phyloP scores from a whole-genome alignment of 2,113 vertebrate genomes.

The Epinephelus moara region DNA sequence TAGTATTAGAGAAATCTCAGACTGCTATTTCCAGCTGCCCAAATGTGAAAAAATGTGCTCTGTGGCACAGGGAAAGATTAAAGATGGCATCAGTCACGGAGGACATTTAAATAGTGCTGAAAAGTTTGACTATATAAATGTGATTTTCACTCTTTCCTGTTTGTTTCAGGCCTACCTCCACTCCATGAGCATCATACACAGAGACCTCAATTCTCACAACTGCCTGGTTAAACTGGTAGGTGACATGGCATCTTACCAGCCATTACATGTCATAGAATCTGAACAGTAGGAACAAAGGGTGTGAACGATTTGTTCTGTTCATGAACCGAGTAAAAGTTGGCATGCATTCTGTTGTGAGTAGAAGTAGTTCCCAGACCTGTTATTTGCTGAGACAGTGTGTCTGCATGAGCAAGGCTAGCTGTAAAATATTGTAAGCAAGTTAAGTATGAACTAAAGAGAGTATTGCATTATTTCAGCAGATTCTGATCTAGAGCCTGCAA shows the following conservation, averaged over 20 bases:
- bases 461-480: background rate
- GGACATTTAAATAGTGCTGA: background rate
- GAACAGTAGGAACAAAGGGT: background rate
- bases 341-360: background rate
- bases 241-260: slow-evolving; percentile 24
- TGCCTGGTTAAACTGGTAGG: slow-evolving; percentile 96
- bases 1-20: slow-evolving; percentile 3
- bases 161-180: slow-evolving; percentile 92
- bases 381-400: background rate
- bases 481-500: background rate
- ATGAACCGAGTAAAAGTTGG: background rate
- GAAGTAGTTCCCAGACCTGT: background rate
- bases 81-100: background rate
- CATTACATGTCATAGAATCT: background rate
- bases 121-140: background rate
- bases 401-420: background rate
- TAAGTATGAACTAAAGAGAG: background rate
- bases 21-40: slow-evolving; percentile 19
- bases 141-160: background rate
- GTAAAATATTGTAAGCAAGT: background rate
- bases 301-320: background rate
- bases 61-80: background rate
- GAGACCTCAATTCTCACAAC: slow-evolving; percentile 95
- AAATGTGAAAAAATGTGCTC: slow-evolving; percentile 2
- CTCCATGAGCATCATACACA: slow-evolving; percentile 95